phyloP scores from a whole-genome alignment of 2,113 vertebrate species.

The Chelonoidis abingdonii region DNA sequence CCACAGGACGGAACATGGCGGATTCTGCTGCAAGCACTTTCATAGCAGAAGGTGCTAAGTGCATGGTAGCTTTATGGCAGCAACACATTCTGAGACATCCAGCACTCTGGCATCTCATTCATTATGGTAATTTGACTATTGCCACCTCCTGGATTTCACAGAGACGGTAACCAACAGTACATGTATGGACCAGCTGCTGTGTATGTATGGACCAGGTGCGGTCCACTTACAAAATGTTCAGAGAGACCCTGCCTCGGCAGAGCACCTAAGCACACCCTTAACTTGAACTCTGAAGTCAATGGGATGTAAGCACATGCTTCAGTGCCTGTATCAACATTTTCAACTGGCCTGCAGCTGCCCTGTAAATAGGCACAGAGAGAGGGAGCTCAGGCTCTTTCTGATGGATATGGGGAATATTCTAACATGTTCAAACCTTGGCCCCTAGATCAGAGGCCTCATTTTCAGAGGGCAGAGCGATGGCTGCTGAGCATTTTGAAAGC shows the following conservation, averaged over 20 bases:
- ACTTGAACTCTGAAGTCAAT: not conserved
- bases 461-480: not conserved
- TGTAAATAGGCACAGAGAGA: not conserved
- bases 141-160: not conserved
- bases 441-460: not conserved
- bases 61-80: not conserved
- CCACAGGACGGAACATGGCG: not conserved
- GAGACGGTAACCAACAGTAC: not conserved
- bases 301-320: not conserved
- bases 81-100: not conserved
- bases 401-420: not conserved
- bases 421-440: not conserved
- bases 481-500: not conserved
- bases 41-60: accelerated
- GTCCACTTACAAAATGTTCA: not conserved
- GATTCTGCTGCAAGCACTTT: not conserved
- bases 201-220: too few relatives aligned
- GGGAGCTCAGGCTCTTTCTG: not conserved
- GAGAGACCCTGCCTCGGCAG: not conserved
- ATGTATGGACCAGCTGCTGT: not conserved
- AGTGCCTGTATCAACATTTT: not conserved
- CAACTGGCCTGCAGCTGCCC: not conserved
- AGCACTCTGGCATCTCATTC: not conserved
- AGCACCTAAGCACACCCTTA: not conserved
- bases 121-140: not conserved